Evolutionary conservation across 30 jellyfish, hydroid and myxozoan genomes (phyloP).

Genomic region (Cassiopea andromeda): DNA sequence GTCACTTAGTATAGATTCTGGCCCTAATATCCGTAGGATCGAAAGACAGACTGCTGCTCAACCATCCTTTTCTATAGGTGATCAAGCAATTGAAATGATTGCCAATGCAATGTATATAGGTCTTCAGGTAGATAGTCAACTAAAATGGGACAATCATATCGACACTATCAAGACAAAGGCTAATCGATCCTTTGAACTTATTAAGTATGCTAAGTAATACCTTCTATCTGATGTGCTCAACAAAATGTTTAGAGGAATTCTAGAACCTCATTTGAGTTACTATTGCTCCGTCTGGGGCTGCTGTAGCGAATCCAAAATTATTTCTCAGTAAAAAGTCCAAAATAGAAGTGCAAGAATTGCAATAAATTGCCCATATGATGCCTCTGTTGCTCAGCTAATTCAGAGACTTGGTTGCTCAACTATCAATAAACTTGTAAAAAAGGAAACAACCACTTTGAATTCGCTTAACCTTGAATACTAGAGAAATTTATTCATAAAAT

Average conservation of each 20-base stretch:
- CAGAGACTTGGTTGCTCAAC: not conserved
- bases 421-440: not conserved
- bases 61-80: not conserved
- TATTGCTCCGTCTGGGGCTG: not conserved
- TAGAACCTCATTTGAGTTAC: not conserved
- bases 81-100: too few relatives aligned
- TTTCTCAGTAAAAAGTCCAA: not conserved
- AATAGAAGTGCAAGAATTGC: not conserved
- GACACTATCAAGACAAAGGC: not conserved
- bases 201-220: not conserved
- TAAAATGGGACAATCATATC: too few relatives aligned
- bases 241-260: not conserved
- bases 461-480: not conserved
- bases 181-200: slow-evolving; percentile 1
- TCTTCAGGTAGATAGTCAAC: too few relatives aligned
- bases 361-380: not conserved
- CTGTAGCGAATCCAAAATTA: too few relatives aligned
- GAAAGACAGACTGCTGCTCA: slow-evolving; percentile 10
- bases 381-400: too few relatives aligned
- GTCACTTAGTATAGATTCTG: too few relatives aligned
- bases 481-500: too few relatives aligned
- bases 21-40: too few relatives aligned
- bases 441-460: not conserved
- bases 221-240: slow-evolving; percentile 6
- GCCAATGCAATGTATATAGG: too few relatives aligned